Evolutionary conservation across 2,113 vertebrate genomes (phyloP), one percentile per base, ranked within the genome.

Genomic region (Catharus fuscescens): DNA sequence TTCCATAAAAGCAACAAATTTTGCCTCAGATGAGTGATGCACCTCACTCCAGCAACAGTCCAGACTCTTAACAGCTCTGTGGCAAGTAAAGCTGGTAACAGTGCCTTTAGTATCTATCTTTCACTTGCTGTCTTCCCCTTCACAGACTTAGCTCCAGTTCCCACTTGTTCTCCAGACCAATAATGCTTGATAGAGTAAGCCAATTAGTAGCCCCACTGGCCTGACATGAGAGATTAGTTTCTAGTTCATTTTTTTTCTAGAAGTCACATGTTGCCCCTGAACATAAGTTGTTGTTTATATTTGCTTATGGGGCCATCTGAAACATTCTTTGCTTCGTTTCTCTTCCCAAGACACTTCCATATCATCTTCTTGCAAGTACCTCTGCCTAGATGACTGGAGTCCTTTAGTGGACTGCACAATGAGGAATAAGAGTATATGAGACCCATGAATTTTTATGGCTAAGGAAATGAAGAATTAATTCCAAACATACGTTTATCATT

Each of bases 111-210:
- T 72, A 62, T 40, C 31, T 74, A 52, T 80, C 60, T 76, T 88
- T 86, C 56, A 36, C 25, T 93, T 71, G 76, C 64, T 60, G 48
- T 93, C 83, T 93, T 94, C 86, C 65, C 71, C 56, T 94, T 90
- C 50, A 73, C 16, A 53, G 17, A 60, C 53, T 82, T 32, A 45
- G 52, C 45, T 92, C 42, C 86, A 88, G 45, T 31, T 89, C 70
- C 38, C 79, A 92, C 71, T 88, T 28, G 34, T 81, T 66, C 54
- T 82, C 85, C 86, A 93, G 67, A 65, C 65, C 91, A 97, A 44
- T 18, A 50, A 70, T 28, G 78, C 64, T 64, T 78, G 65, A 93
- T 1, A 72, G 50, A 94, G 65, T 8, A 81, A 81, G 81, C 20
- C 88, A 89, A 62, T 54, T 56, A 91, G 50, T 40, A 92, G 80